Conservation (phyloP, 2,797 vertebrate species). For the Hypotaenidia okinawae region DNA sequence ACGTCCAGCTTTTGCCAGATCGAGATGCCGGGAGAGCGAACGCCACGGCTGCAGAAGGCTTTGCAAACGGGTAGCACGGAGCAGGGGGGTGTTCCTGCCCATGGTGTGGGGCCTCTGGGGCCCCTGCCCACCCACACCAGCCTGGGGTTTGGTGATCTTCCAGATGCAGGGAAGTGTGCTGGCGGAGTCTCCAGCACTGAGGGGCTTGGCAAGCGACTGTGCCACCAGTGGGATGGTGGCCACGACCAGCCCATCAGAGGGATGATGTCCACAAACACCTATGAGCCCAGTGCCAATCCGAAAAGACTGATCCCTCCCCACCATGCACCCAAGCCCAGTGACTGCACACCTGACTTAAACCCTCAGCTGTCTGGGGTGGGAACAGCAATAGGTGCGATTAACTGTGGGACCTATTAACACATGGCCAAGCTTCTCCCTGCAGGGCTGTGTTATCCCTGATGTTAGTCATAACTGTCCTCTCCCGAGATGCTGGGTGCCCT, state of each 20-base stretch:
- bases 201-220: accelerated
- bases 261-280: neutral
- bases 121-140: no score
- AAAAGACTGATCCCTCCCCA: accelerated
- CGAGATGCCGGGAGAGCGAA: neutral
- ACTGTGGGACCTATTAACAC: neutral
- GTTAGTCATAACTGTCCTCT: neutral
- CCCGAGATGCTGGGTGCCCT: neutral
- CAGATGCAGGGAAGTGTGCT: neutral
- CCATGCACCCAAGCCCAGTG: neutral
- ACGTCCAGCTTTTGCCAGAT: neutral
- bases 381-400: neutral
- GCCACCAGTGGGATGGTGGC: neutral
- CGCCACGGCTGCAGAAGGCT: neutral
- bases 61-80: accelerated
- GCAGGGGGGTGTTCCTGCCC: no score
- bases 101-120: no score
- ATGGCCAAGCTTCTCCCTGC: neutral
- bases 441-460: neutral
- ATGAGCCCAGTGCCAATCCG: neutral
- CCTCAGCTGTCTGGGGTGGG: neutral
- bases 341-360: neutral
- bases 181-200: neutral
- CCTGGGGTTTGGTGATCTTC: no score
- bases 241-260: neutral